Percentiles rank a stretch among this genome's conserved stretches.
phyloP scores from a whole-genome alignment of 2,113 vertebrate genomes.

The Anhinga rufa region DNA sequence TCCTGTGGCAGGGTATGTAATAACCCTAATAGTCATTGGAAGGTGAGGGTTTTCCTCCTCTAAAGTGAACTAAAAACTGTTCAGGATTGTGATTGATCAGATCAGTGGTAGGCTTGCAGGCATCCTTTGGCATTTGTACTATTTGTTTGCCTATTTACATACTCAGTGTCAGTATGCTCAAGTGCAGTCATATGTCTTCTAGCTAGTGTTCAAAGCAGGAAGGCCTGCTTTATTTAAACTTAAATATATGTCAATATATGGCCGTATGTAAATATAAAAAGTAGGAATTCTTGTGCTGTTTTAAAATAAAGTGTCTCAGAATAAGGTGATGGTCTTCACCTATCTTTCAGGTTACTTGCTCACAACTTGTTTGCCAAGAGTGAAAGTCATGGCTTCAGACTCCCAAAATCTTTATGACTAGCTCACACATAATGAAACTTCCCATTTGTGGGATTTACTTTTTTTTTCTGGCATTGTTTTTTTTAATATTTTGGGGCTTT shows the following conservation, averaged over 20 bases:
- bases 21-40: neutral
- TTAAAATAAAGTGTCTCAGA: neutral
- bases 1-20: neutral
- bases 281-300: neutral
- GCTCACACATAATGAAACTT: neutral
- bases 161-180: neutral
- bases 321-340: neutral
- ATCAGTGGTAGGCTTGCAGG: neutral
- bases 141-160: neutral
- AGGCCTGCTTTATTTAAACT: neutral
- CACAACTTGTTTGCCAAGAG: neutral
- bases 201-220: neutral
- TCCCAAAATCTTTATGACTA: neutral
- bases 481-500: neutral
- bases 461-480: neutral
- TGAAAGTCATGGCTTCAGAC: neutral
- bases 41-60: neutral
- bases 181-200: neutral
- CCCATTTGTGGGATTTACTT: neutral
- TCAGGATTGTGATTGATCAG: neutral
- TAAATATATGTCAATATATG: neutral
- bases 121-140: neutral
- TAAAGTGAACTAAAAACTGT: neutral
- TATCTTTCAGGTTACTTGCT: neutral
- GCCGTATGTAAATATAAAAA: neutral